These are phyloP conservation scores for Lagria hirta DNA, from an alignment of 2,888 invertebrate genomes.

Conservation along the genomic window DNA sequence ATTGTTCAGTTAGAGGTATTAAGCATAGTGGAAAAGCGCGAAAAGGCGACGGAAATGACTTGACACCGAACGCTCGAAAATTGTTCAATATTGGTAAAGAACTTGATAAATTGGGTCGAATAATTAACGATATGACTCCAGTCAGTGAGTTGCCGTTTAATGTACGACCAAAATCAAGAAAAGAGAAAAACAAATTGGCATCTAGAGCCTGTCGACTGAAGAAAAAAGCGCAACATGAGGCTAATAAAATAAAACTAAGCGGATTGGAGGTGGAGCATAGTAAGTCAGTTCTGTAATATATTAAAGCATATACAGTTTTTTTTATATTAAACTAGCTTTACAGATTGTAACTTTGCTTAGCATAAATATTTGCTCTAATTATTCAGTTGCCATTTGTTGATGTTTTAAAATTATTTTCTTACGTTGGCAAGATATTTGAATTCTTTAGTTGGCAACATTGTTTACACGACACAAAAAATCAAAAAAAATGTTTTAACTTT, in stretches of 20 bases:
- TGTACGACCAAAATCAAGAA: constrained; percentile 86
- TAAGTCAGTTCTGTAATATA: constrained; percentile 59
- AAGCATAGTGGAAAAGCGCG: constrained; percentile 86
- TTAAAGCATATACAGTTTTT: background rate
- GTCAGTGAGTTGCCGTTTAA: constrained; percentile 91
- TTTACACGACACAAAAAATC: too few relatives aligned
- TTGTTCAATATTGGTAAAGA: constrained; percentile 89
- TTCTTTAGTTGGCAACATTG: too few relatives aligned
- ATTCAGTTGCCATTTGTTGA: too few relatives aligned
- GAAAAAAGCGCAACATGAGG: constrained; percentile 99
- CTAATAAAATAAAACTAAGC: constrained; percentile 93
- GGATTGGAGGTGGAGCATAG: constrained; percentile 94
- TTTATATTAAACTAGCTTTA: too few relatives aligned
- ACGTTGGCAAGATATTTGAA: too few relatives aligned
- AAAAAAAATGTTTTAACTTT: too few relatives aligned
- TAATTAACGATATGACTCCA: constrained; percentile 95
- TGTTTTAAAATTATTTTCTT: too few relatives aligned
- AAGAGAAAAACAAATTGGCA: constrained; percentile 97
- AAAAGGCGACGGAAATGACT: constrained; percentile 96
- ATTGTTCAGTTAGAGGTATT: constrained; percentile 85
- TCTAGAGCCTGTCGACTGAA: constrained; percentile 95
- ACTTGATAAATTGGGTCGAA: constrained; percentile 83
- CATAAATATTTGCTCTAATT: too few relatives aligned
- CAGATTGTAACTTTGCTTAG: too few relatives aligned
- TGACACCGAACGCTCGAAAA: constrained; percentile 93